Evolutionary conservation across 53 echinoderm and acorn worm species (phyloP), one percentile per base, ranked within the genome.

Genomic region (Astropecten irregularis): DNA sequence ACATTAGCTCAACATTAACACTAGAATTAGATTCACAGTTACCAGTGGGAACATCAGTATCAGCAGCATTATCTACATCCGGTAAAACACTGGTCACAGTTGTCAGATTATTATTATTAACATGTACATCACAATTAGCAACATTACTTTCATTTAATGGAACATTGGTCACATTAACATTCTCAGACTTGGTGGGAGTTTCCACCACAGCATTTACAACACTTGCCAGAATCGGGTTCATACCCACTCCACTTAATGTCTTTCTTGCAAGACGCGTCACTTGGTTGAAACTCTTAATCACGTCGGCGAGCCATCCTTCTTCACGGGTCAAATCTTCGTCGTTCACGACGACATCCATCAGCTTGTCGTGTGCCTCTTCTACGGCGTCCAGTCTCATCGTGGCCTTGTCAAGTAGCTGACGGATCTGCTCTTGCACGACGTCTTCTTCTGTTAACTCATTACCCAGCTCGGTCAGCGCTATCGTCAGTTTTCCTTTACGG

Each of bases 221-320:
- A 47, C 49, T 49, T 72, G 35, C 28, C 51, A 26, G 48, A 14
- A 72, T 29, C 26, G 72, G 72, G 35, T 26, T 72, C 52, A 29
- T 32, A 72, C 72, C 72, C 33, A 72, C 51, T 49, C 49, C 72
- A 72, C 72, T 52, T 26, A 49, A 30, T 32, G 52, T 46, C 52
- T 72, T 72, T 72, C 69, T 68, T 68, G 69, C 69, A n/a, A 5
- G 69, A 42, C 69, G 36, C n/a, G 69, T 31, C 14, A 72, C 51
- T 50, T 49, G 23, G 72, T 72, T 46, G 9, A 46, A 72, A 29
- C 49, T 30, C 28, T 72, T 61, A 9, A 30, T 0, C 10, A 31
- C 61, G 28, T 57, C 84, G 33, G 28, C 71, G 25, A 71, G 35
- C 37, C 69, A 84, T 72, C 59, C 44, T 37, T 71, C 60, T 7